Conservation (phyloP, 2,888 invertebrate genomes). For the Gibbula magus region DNA sequence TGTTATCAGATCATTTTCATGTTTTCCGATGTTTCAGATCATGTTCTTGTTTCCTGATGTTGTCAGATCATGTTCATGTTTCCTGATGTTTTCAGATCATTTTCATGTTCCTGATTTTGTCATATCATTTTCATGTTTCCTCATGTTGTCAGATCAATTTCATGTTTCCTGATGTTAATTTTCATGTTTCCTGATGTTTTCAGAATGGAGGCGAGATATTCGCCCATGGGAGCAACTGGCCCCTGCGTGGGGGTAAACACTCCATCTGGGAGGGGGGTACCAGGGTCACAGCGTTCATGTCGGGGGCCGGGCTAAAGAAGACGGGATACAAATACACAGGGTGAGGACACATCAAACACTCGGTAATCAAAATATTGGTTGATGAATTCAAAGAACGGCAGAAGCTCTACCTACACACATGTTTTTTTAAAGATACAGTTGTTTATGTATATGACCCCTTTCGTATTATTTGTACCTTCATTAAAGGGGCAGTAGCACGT, state of each 20-base stretch:
- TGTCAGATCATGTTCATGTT: background rate
- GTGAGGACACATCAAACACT: background rate
- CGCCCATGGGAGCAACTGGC: slow-evolving; percentile 25
- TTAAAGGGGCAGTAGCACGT: too few relatives aligned
- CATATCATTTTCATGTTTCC: background rate
- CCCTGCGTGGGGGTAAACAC: slow-evolving; percentile 31
- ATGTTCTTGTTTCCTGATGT: background rate
- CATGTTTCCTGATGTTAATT: background rate
- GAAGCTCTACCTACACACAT: too few relatives aligned
- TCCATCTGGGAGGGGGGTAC: slow-evolving; percentile 39
- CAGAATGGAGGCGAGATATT: slow-evolving; percentile 69
- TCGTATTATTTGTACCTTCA: too few relatives aligned
- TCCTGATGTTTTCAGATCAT: too few relatives aligned
- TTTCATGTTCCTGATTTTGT: background rate
- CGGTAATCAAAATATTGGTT: too few relatives aligned
- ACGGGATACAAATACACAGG: slow-evolving; percentile 27
- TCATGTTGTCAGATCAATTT: too few relatives aligned
- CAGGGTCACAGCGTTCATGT: slow-evolving; percentile 32
- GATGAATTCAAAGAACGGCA: too few relatives aligned
- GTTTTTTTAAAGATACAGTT: too few relatives aligned
- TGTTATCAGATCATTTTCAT: too few relatives aligned
- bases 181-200: background rate
- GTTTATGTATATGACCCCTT: too few relatives aligned
- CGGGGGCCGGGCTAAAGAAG: slow-evolving; percentile 26
- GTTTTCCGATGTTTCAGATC: too few relatives aligned